These are phyloP conservation scores for Cryptus armator DNA, from an alignment of 2,888 invertebrate genomes.

Conservation along the genomic window DNA sequence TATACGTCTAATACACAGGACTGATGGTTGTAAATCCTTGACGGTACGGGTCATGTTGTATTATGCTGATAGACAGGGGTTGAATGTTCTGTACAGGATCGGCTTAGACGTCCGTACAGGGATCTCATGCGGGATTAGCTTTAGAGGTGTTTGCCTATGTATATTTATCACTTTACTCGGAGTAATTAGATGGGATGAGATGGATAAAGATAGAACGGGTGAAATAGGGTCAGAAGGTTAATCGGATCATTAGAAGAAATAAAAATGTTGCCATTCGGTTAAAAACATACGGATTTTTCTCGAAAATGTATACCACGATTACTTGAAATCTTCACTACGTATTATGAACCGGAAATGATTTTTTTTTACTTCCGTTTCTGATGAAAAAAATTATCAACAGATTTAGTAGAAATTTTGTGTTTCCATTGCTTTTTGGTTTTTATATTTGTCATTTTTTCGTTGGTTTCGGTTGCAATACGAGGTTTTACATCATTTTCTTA, in stretches of 20 bases:
- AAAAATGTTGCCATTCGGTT: not conserved
- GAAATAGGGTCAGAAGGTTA: slow-evolving; percentile 10
- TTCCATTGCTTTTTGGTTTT: not conserved
- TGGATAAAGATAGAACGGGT: not conserved
- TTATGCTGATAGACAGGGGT: slow-evolving; percentile 3
- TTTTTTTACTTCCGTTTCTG: too few species aligned
- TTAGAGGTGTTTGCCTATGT: too few species aligned
- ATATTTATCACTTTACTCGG: too few species aligned
- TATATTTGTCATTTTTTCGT: slow-evolving; percentile 16
- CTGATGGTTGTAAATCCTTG: not conserved
- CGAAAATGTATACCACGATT: too few species aligned
- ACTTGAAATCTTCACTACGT: too few species aligned
- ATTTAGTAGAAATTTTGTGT: not conserved
- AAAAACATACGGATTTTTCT: too few species aligned
- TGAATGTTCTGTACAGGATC: not conserved
- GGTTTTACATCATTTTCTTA: slow-evolving; percentile 67
- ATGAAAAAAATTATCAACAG: too few species aligned
- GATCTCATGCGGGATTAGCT: too few species aligned
- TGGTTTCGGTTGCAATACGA: slow-evolving; percentile 51
- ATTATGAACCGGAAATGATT: too few species aligned
- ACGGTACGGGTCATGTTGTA: not conserved
- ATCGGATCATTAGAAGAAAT: slow-evolving; percentile 5
- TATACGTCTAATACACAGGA: not conserved
- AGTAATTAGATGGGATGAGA: too few species aligned
- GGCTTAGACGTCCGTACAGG: too few species aligned